Evolutionary conservation across 2,888 invertebrate species (phyloP).

Genomic region (Tachina fera): DNA sequence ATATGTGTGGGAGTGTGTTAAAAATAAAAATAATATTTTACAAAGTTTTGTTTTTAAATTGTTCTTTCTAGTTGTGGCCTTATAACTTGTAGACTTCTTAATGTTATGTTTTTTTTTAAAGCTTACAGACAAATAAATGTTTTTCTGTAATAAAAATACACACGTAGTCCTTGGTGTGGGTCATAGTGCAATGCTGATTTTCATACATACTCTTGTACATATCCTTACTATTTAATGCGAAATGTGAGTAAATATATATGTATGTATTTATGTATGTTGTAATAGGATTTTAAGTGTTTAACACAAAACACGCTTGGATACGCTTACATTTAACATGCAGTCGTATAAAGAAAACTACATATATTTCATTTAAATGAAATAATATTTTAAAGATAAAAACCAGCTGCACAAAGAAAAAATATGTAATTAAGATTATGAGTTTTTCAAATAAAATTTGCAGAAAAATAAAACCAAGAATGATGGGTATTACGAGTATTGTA

Average conservation of each 20-base stretch:
- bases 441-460: neutral
- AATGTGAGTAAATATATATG: neutral
- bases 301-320: conserved; percentile 41
- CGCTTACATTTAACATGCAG: conserved; percentile 13
- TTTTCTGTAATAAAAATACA: conserved; percentile 9
- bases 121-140: neutral
- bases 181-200: conserved; percentile 45
- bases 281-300: conserved; percentile 64
- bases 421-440: conserved; percentile 53
- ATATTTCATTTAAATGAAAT: conserved; percentile 54
- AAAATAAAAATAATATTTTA: conserved; percentile 41
- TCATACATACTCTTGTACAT: neutral
- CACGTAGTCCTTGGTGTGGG: conserved; percentile 26
- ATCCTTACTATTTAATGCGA: conserved; percentile 31
- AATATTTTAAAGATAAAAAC: conserved; percentile 41
- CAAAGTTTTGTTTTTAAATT: conserved; percentile 58
- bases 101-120: conserved; percentile 1
- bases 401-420: conserved; percentile 13
- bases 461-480: neutral
- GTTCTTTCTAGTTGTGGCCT: conserved; percentile 61
- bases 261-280: conserved; percentile 20
- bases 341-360: conserved; percentile 31
- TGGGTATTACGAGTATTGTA: too few species aligned
- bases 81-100: conserved; percentile 62
- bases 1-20: neutral